phyloP scores from a whole-genome alignment of 1,140 invertebrate species.

The Platyscapa corneri region DNA sequence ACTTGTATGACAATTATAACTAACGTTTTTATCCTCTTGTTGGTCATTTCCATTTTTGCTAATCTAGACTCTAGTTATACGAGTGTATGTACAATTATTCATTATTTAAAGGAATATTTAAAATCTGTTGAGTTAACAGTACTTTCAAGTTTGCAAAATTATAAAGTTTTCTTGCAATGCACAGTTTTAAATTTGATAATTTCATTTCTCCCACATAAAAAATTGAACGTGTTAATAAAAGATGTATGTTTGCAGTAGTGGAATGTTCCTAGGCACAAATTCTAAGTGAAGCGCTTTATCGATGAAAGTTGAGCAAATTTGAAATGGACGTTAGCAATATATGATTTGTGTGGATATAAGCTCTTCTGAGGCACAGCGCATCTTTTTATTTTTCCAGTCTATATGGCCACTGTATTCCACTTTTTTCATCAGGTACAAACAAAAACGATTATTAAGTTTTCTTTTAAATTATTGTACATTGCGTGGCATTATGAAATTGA shows the following conservation, averaged over 20 bases:
- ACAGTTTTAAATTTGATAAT: conserved; percentile 36
- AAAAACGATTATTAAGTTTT: conserved; percentile 34
- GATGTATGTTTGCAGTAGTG: conserved; percentile 33
- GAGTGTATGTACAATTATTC: conserved; percentile 44
- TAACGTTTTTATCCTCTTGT: conserved; percentile 29
- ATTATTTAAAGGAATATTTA: conserved; percentile 44
- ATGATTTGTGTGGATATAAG: conserved; percentile 14
- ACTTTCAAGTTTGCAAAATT: conserved; percentile 48
- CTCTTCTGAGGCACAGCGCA: conserved; percentile 37
- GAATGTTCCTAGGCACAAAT: conserved; percentile 48
- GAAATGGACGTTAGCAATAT: conserved; percentile 27
- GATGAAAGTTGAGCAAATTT: conserved; percentile 41
- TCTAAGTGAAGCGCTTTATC: conserved; percentile 31
- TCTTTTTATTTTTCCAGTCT: conserved; percentile 46
- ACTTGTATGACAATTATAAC: conserved; percentile 40
- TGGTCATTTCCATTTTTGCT: conserved; percentile 43
- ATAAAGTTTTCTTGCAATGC: conserved; percentile 47
- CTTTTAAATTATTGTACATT: conserved; percentile 46
- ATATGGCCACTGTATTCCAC: conserved; percentile 46
- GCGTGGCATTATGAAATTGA: conserved; percentile 47
- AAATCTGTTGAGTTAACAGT: conserved; percentile 42
- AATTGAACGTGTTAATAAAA: conserved; percentile 37
- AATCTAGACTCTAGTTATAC: conserved; percentile 40
- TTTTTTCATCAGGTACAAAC: conserved; percentile 50
- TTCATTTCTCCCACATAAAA: conserved; percentile 22